Percentiles rank a stretch among this genome's conserved stretches.
Evolutionary conservation across 2,888 invertebrate species (phyloP).

Genomic region (Helleia helle): DNA sequence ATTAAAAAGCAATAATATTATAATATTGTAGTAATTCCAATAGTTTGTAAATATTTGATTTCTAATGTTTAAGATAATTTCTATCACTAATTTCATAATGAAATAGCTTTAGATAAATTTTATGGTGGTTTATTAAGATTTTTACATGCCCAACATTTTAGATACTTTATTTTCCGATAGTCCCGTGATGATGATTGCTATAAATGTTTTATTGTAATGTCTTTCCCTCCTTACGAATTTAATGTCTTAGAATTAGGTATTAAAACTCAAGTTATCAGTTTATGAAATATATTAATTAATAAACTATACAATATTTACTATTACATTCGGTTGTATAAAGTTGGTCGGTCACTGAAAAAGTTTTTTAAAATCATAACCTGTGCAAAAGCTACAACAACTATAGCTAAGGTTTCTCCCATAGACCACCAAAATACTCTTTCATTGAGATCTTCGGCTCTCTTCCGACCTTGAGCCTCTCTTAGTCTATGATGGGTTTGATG

Average conservation of each 20-base stretch:
- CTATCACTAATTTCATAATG: too few relatives aligned
- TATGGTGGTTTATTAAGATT: too few relatives aligned
- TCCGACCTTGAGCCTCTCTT: constrained; percentile 94
- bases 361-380: constrained; percentile 94
- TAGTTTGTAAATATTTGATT: too few relatives aligned
- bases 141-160: too few relatives aligned
- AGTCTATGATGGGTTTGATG: constrained; percentile 98
- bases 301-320: constrained; percentile 41
- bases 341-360: constrained; percentile 81
- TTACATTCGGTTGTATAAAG: constrained; percentile 61
- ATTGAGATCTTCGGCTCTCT: constrained; percentile 96
- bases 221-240: too few relatives aligned
- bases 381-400: constrained; percentile 88
- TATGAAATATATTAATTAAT: constrained; percentile 54
- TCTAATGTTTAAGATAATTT: too few relatives aligned
- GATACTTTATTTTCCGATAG: too few relatives aligned
- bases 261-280: constrained; percentile 23
- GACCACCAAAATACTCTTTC: constrained; percentile 97
- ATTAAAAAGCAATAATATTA: too few relatives aligned
- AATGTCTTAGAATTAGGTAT: constrained; percentile 10
- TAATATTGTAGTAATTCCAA: too few relatives aligned
- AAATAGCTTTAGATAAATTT: too few relatives aligned
- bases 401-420: constrained; percentile 87
- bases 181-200: too few relatives aligned
- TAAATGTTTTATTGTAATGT: too few relatives aligned